Percentiles rank a stretch among this genome's conserved stretches.
phyloP scores from a whole-genome alignment of 2,797 vertebrate species.

The Notolepis coatsorum region DNA sequence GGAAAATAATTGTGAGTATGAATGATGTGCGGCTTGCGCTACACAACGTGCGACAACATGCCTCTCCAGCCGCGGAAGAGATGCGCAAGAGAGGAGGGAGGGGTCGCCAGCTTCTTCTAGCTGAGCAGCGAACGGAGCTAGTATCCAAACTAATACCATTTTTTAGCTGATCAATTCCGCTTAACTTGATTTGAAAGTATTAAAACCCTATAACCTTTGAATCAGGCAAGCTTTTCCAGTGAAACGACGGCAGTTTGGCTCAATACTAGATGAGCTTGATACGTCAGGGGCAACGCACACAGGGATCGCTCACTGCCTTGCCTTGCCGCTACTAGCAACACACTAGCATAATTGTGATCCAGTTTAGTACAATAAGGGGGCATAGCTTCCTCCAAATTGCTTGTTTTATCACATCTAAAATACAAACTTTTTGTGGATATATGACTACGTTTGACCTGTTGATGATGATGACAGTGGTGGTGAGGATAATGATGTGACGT shows the following conservation, averaged over 20 bases:
- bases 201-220: slow-evolving; percentile 9
- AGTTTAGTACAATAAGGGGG: too few relatives aligned
- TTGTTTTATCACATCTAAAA: too few relatives aligned
- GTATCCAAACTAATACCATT: neutral
- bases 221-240: neutral
- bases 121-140: neutral
- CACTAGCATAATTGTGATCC: too few relatives aligned
- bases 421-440: too few relatives aligned
- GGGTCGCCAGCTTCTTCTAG: neutral
- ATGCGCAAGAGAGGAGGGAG: slow-evolving; percentile 41
- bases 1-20: neutral
- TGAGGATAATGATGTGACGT: too few relatives aligned
- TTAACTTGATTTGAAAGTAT: neutral
- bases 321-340: too few relatives aligned
- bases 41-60: slow-evolving; percentile 20
- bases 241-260: neutral
- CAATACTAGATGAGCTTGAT: too few relatives aligned
- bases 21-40: neutral
- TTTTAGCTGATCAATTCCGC: slow-evolving; percentile 2
- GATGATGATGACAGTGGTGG: too few relatives aligned
- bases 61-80: slow-evolving; percentile 19
- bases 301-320: too few relatives aligned
- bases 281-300: neutral
- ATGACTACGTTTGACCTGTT: too few relatives aligned
- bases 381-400: too few relatives aligned